Evolutionary conservation across 2,888 invertebrate genomes (phyloP), one percentile per base, ranked within the genome.

Genomic region (Synanthedon andrenaeformis): DNA sequence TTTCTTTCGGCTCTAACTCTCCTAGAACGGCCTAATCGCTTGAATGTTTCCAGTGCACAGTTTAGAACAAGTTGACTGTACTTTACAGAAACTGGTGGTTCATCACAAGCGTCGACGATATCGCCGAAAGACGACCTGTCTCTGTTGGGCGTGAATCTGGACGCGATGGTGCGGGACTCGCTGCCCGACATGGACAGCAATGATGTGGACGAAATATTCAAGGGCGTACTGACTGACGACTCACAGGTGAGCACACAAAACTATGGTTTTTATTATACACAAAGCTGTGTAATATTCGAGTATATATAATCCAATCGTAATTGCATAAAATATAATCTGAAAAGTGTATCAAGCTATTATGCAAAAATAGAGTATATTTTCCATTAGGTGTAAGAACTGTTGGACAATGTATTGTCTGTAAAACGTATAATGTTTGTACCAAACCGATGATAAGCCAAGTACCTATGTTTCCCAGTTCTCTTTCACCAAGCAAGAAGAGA

Each of bases 181-280:
- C 79, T 96, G 56, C 93, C 95, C 1, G 95, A 94, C 64, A 96
- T 96, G 90, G 96, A 96, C 77, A 92, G 94, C 70, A 95, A 95
- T 75, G 96, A 96, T 65, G 95, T 96, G 1, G 96, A 96, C 70
- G 96, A 96, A 76, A 93, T 96, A 69, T 95, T 97, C 79, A 96
- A 96, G 82, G 95, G 94, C 50, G 95, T 96, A 56, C 89, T 94
- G 55, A 94, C 93, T n/a, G 94, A 94, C 69, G 94, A 94, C 72
- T 92, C 92, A 10, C 89, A 89, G 83, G 88, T 86, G 1, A 10
- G 10, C 10, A 8, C 35, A 35, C 35, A 0, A 35, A 35, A 35
- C 0, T 8, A 2, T 35, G 60, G 5, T 13, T 45, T 45, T n/a
- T 13, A 10, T 45, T 45, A n/a, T 42, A 19, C 8, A 13, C n/a